phyloP scores from a whole-genome alignment of 2,113 vertebrate species.

The Nibea albiflora region DNA sequence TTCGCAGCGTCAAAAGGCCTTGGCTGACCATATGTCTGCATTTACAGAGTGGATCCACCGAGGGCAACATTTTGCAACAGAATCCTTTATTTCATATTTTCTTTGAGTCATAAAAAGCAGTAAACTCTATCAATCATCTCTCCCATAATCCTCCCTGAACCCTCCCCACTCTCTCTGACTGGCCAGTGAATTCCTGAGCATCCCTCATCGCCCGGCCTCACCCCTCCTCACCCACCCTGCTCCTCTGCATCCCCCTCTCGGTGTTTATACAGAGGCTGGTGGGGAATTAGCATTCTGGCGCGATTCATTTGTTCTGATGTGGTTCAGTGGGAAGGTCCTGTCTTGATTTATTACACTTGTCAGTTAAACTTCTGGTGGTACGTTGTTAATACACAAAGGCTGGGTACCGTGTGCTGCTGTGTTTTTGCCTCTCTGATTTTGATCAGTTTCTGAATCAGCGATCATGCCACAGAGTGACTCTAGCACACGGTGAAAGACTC shows the following conservation, averaged over 20 bases:
- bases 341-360: slow-evolving; percentile 75
- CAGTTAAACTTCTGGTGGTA: slow-evolving; percentile 54
- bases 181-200: slow-evolving; percentile 54
- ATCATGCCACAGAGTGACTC: slow-evolving; percentile 12
- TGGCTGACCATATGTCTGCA: background rate
- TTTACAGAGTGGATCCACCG: slow-evolving; percentile 9
- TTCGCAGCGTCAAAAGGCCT: background rate
- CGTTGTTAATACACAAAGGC: slow-evolving; percentile 35
- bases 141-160: slow-evolving; percentile 38
- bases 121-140: slow-evolving; percentile 57
- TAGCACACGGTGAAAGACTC: slow-evolving; percentile 8
- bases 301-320: slow-evolving; percentile 69
- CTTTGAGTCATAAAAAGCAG: slow-evolving; percentile 24
- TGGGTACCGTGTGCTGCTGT: background rate
- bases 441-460: background rate
- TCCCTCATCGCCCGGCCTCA: slow-evolving; percentile 57
- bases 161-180: background rate
- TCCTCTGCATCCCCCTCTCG: slow-evolving; percentile 34
- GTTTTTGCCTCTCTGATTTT: slow-evolving; percentile 23
- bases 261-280: slow-evolving; percentile 71
- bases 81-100: slow-evolving; percentile 15
- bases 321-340: slow-evolving; percentile 70
- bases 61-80: background rate
- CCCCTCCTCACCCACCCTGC: slow-evolving; percentile 36
- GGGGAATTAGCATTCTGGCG: slow-evolving; percentile 71